phyloP scores from a whole-genome alignment of 2,113 vertebrate species.

The Hystrix brachyura region DNA sequence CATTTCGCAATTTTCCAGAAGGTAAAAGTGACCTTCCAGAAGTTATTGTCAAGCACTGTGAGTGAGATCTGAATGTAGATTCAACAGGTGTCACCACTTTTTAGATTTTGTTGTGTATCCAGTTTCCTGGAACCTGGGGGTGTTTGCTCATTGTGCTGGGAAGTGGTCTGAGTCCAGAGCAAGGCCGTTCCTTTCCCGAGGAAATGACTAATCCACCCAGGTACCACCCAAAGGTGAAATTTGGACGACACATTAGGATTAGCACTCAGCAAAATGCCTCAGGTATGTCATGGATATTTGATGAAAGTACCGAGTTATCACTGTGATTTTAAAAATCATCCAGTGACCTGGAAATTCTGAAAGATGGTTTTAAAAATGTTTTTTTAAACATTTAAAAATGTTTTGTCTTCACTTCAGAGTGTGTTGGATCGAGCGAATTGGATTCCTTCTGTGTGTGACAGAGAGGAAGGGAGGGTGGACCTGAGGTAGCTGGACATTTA shows the following conservation, averaged over 20 bases:
- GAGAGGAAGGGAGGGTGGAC: not conserved
- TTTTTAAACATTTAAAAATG: too few relatives aligned
- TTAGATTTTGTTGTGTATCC: not conserved
- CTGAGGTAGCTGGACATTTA: not conserved
- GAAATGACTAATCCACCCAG: constrained; percentile 35
- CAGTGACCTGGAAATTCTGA: constrained; percentile 64
- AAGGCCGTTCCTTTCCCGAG: constrained; percentile 44
- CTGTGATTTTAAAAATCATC: constrained; percentile 55
- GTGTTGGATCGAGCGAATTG: not conserved
- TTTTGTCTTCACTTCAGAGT: not conserved
- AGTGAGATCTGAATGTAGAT: constrained; percentile 39
- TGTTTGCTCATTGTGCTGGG: constrained; percentile 15
- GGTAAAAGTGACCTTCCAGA: not conserved
- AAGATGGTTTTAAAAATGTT: not conserved
- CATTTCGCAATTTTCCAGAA: constrained; percentile 27
- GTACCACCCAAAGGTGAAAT: not conserved
- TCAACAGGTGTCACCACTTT: constrained; percentile 31
- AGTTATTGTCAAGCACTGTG: not conserved
- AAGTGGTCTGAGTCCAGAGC: constrained; percentile 29
- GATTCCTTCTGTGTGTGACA: not conserved
- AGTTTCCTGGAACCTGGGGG: not conserved
- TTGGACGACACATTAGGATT: not conserved
- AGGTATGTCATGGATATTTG: constrained; percentile 73
- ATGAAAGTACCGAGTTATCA: constrained; percentile 64
- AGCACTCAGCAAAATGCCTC: constrained; percentile 41